Conservation (phyloP, 2,797 vertebrate species). For the Arctocebus calabarensis region DNA sequence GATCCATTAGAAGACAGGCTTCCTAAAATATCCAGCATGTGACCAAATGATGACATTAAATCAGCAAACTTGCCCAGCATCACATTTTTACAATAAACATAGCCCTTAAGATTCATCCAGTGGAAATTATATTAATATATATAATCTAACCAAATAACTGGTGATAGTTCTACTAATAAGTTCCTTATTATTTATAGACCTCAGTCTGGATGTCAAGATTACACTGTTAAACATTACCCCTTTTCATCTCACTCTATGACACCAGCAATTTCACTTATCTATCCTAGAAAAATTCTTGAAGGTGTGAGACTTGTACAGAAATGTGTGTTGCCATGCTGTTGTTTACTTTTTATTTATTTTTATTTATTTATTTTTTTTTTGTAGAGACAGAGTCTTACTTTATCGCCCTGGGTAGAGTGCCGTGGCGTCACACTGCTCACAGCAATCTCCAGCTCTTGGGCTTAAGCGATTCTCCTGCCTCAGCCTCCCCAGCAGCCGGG, state of each 20-base stretch:
- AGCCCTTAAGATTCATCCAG: neutral
- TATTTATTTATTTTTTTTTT: too few relatives aligned
- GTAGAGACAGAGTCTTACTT: too few relatives aligned
- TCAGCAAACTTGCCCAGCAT: neutral
- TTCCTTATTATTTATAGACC: neutral
- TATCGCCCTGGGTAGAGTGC: too few relatives aligned
- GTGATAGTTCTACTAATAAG: neutral
- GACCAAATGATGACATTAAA: neutral
- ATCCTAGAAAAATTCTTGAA: neutral
- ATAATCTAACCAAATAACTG: neutral
- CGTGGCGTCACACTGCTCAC: too few relatives aligned
- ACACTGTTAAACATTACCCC: neutral
- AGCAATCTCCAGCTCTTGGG: too few relatives aligned
- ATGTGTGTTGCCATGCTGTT: neutral
- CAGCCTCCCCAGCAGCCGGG: too few relatives aligned
- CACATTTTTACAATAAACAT: neutral
- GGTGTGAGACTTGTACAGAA: neutral
- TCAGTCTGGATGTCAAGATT: neutral
- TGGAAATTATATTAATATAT: neutral
- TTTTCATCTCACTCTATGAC: neutral
- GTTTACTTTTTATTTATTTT: neutral
- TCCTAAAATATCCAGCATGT: neutral
- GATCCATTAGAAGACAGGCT: neutral
- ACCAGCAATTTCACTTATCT: neutral
- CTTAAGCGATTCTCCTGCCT: too few relatives aligned